These are phyloP conservation scores for Lithophane semibrunnea DNA, from an alignment of 2,888 invertebrate genomes.

Conservation along the genomic window DNA sequence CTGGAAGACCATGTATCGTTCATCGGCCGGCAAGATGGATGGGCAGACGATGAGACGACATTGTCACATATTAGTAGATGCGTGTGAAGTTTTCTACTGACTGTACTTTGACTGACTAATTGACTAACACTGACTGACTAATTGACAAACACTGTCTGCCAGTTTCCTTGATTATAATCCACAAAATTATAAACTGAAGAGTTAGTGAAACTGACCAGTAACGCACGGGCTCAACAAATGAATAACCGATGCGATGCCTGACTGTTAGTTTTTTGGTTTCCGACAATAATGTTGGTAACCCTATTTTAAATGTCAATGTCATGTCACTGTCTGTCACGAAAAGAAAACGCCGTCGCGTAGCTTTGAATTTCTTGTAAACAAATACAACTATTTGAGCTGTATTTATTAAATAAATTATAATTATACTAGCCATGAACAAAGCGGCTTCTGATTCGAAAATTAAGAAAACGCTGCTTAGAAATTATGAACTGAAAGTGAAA, in stretches of 20 bases:
- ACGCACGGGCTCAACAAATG: not conserved
- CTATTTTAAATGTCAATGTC: conserved; percentile 16
- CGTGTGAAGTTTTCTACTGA: no score
- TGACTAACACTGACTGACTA: no score
- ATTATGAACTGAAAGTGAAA: conserved; percentile 78
- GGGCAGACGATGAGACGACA: no score
- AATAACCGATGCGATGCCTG: not conserved
- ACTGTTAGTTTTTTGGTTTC: not conserved
- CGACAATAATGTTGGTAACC: conserved; percentile 20
- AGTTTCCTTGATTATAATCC: no score
- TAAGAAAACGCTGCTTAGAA: conserved; percentile 84
- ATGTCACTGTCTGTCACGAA: conserved; percentile 28
- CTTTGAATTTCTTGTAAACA: conserved; percentile 64
- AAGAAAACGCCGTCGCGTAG: conserved; percentile 27
- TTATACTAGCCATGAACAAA: conserved; percentile 75
- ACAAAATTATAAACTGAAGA: no score
- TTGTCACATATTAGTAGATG: no score
- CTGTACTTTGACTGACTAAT: no score
- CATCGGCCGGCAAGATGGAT: no score
- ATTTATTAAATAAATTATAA: conserved; percentile 3
- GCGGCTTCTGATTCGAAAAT: conserved; percentile 80
- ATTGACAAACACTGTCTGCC: no score
- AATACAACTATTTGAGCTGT: conserved; percentile 15
- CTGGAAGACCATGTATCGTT: no score
- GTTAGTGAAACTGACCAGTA: no score